Evolutionary conservation across 2,113 vertebrate species (phyloP).

Genomic region (Gnathonemus echidnorhynchus): DNA sequence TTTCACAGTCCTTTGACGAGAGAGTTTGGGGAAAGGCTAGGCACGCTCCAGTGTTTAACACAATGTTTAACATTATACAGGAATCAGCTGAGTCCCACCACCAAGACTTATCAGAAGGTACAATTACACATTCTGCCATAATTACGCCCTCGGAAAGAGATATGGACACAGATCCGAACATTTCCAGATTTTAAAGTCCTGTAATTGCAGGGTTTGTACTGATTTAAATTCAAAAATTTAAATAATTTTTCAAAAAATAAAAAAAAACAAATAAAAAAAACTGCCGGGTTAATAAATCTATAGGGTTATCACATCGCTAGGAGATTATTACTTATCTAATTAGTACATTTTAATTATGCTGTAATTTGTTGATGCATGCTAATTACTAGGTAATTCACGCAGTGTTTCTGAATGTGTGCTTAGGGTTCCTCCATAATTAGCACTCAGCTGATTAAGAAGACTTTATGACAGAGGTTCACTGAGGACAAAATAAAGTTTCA

Average conservation of each 20-base stretch:
- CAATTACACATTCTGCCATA: conserved; percentile 37
- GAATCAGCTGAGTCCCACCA: conserved; percentile 22
- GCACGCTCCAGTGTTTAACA: neutral
- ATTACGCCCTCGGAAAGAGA: conserved; percentile 23
- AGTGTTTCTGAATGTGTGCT: neutral
- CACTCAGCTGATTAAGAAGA: neutral
- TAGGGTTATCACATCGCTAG: conserved; percentile 22
- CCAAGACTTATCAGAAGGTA: neutral
- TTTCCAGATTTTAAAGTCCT: conserved; percentile 13
- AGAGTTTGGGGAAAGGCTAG: too few species aligned
- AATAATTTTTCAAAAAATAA: conserved; percentile 13
- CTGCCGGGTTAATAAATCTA: neutral
- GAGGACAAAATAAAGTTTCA: neutral
- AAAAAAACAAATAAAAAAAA: conserved; percentile 6
- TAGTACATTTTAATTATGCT: conserved; percentile 20
- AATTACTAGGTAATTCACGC: neutral
- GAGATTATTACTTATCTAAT: conserved; percentile 26
- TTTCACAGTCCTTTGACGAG: neutral
- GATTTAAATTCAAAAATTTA: conserved; percentile 21
- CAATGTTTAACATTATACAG: conserved; percentile 14
- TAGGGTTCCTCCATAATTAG: neutral
- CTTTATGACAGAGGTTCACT: neutral
- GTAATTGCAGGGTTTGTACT: conserved; percentile 26
- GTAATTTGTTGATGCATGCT: neutral
- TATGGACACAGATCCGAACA: conserved; percentile 7